A percentile compares a stretch with the other conserved stretches of the same genome.
phyloP scores from a whole-genome alignment of 1,140 invertebrate species.

The Ylistrum balloti region DNA sequence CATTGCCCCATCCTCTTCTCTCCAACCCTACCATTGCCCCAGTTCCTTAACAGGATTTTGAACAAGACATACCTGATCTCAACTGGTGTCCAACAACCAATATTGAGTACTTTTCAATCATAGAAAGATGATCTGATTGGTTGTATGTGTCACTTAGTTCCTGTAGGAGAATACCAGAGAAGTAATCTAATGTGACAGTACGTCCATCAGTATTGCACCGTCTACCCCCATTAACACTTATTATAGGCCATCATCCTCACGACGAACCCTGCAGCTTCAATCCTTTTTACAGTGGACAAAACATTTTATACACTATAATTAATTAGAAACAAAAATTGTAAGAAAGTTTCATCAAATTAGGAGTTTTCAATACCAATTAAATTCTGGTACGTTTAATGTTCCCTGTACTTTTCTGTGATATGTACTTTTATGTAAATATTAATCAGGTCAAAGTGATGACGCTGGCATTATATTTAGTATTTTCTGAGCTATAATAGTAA shows the following conservation, averaged over 20 bases:
- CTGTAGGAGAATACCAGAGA: background rate
- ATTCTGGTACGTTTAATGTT: background rate
- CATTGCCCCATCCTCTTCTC: no score
- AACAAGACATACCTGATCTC: background rate
- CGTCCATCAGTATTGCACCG: background rate
- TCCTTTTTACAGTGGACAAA: background rate
- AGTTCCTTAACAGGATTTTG: no score
- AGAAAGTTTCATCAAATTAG: background rate
- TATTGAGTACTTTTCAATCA: background rate
- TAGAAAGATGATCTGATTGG: background rate
- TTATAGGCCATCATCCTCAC: background rate
- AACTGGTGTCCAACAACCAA: background rate
- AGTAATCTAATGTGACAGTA: background rate
- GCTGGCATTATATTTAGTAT: background rate
- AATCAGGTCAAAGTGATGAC: background rate
- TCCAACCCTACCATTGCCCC: no score
- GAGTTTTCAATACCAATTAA: background rate
- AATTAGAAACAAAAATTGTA: background rate
- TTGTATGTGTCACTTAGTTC: background rate
- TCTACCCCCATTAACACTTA: background rate
- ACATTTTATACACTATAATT: background rate
- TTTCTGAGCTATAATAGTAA: background rate
- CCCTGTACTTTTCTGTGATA: background rate
- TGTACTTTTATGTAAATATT: constrained; percentile 24
- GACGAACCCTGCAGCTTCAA: background rate